phyloP scores from a whole-genome alignment of 1,140 invertebrate genomes.

The Camponotus floridanus region DNA sequence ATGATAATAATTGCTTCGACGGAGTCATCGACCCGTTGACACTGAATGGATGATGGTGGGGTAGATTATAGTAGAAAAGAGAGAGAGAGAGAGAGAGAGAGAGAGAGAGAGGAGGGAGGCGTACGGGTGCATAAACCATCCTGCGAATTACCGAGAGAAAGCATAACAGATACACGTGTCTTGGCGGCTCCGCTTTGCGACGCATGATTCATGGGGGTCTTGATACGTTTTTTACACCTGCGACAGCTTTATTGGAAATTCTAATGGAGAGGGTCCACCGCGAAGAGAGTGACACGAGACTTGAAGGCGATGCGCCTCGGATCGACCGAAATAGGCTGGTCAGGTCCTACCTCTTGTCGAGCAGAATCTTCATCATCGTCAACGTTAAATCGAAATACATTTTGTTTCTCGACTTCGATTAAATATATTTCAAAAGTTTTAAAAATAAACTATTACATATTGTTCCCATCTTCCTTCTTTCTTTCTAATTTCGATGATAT shows the following conservation, averaged over 20 bases:
- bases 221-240: slow-evolving; percentile 83
- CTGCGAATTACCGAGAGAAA: slow-evolving; percentile 60
- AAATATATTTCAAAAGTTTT: not conserved
- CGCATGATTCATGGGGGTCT: slow-evolving; percentile 84
- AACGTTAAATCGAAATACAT: slow-evolving; percentile 71
- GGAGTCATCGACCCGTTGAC: slow-evolving; percentile 33
- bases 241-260: slow-evolving; percentile 86
- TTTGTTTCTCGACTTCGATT: slow-evolving; percentile 54
- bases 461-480: not conserved
- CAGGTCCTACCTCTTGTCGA: slow-evolving; percentile 77
- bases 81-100: not conserved
- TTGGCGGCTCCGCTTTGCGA: slow-evolving; percentile 81
- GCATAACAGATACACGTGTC: slow-evolving; percentile 83
- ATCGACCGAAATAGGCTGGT: slow-evolving; percentile 78
- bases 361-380: slow-evolving; percentile 45
- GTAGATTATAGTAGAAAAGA: slow-evolving; percentile 33
- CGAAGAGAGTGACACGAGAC: slow-evolving; percentile 81
- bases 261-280: slow-evolving; percentile 77
- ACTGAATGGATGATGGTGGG: slow-evolving; percentile 19
- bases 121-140: slow-evolving; percentile 67
- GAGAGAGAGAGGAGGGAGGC: slow-evolving; percentile 4
- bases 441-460: not conserved
- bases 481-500: not conserved
- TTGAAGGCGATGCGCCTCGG: slow-evolving; percentile 64
- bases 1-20: slow-evolving; percentile 61